Evolutionary conservation across 2,797 vertebrate species (phyloP).

Genomic region (Falco naumanni): DNA sequence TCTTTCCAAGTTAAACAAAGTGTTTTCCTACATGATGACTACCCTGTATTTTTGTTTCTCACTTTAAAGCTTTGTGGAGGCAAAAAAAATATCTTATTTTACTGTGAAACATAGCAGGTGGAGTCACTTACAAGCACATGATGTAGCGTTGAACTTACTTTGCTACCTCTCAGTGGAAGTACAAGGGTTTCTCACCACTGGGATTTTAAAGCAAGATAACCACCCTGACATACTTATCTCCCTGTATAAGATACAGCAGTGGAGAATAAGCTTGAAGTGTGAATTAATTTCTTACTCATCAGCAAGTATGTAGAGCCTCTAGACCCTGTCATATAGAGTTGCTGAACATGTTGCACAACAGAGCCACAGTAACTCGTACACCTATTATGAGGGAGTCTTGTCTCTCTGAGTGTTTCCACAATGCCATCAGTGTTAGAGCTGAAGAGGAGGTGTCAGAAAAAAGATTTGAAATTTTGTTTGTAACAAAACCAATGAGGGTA

Average conservation of each 20-base stretch:
- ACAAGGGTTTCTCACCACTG: not conserved
- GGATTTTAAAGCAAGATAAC: not conserved
- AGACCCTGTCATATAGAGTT: not conserved
- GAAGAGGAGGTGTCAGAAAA: not conserved
- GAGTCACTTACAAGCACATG: not conserved
- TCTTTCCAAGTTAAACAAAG: not conserved
- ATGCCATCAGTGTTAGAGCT: not conserved
- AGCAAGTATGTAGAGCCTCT: not conserved
- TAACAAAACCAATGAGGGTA: not conserved
- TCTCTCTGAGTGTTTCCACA: rapidly evolving
- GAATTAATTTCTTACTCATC: constrained; percentile 39
- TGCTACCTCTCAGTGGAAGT: not conserved
- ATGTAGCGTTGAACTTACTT: not conserved
- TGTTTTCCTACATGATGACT: not conserved
- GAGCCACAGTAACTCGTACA: not conserved
- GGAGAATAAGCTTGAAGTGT: not conserved
- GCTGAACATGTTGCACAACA: not conserved
- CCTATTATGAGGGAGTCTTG: not conserved
- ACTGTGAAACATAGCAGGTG: not conserved
- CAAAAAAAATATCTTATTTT: not conserved
- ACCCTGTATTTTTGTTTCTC: not conserved
- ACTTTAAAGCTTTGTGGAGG: not conserved
- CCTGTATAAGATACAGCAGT: not conserved
- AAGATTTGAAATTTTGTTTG: not conserved
- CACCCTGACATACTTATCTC: not conserved